Conservation (phyloP, 2,113 vertebrate species). For the Hydrolagus affinis region DNA sequence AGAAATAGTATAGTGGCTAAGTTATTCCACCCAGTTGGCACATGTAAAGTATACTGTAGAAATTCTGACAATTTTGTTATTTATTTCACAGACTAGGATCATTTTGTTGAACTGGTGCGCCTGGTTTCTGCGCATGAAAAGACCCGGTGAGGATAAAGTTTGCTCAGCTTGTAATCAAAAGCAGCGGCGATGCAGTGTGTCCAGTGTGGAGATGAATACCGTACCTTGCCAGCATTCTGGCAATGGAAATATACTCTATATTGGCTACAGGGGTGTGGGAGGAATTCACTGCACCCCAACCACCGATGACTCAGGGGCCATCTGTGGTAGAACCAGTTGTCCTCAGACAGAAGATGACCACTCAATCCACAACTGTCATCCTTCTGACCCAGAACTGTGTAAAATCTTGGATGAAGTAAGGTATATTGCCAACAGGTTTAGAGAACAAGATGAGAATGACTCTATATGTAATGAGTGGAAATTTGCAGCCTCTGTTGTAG, state of each 20-base stretch:
- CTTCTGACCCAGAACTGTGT: slow-evolving; percentile 62
- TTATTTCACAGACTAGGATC: slow-evolving; percentile 68
- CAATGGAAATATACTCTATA: slow-evolving; percentile 74
- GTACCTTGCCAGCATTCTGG: slow-evolving; percentile 51
- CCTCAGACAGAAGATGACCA: slow-evolving; percentile 66
- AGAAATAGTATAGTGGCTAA: too few relatives aligned
- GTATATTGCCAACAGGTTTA: slow-evolving; percentile 77
- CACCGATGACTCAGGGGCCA: too few relatives aligned
- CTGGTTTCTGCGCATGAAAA: slow-evolving; percentile 92
- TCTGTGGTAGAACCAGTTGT: slow-evolving; percentile 53
- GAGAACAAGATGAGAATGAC: slow-evolving; percentile 73
- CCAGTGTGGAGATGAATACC: slow-evolving; percentile 66
- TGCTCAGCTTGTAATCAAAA: slow-evolving; percentile 73
- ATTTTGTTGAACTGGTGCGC: slow-evolving; percentile 91
- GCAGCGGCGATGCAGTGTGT: slow-evolving; percentile 64
- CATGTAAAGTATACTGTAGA: too few relatives aligned
- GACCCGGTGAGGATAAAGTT: slow-evolving; percentile 75
- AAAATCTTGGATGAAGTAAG: slow-evolving; percentile 88
- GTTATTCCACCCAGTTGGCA: too few relatives aligned
- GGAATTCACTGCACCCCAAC: slow-evolving; percentile 61
- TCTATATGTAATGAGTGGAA: slow-evolving; percentile 83
- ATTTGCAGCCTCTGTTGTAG: slow-evolving; percentile 86
- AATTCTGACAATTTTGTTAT: neutral
- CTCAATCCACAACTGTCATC: too few relatives aligned
- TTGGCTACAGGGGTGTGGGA: slow-evolving; percentile 71